Evolutionary conservation across 2,888 invertebrate genomes (phyloP), one percentile per base, ranked within the genome.

Genomic region (Hydroisotoma schaefferi): DNA sequence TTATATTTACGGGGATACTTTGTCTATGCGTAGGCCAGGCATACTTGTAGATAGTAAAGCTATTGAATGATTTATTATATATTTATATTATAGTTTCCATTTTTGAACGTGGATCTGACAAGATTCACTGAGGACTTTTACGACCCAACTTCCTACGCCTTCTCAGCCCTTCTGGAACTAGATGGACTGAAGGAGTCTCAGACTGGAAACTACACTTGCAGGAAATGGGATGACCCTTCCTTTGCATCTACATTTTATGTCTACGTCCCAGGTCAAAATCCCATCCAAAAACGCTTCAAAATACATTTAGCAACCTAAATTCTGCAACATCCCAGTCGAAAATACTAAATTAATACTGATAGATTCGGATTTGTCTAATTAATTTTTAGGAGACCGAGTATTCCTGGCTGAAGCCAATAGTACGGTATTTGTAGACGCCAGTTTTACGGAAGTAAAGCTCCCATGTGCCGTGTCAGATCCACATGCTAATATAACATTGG

Each of bases 121-220:
- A 23, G 67, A 20, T 67, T 64, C 43, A 61, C 61, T 8, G 67
- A 67, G 25, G 67, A 67, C 29, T 67, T 67, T 57, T 67, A 67
- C 25, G 67, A 67, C 33, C 67, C 67, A 12, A 67, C 67, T 3
- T 61, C 67, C 2, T 67, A 67, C 27, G 64, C 67, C n/a, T 67
- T 67, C 49, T 64, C 64, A 5, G 67, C 67, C 6, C 51, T 67
- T 22, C 27, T 67, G 49, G 67, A 67, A 37, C 51, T 67, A 15
- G 64, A 64, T 15, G 67, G 67, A 12, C 38, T 67, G 18, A 52
- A 59, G 29, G 67, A 67, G 33, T 62, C 62, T n/a, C 67, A 67
- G 46, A 62, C 62, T 25, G 67, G 67, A 38, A 67, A 67, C 38
- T 67, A 64, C 40, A 59, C 62, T 6, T 67, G 67, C 26, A 64